phyloP scores from a whole-genome alignment of 2,888 invertebrate genomes.

The Margaritifera margaritifera region DNA sequence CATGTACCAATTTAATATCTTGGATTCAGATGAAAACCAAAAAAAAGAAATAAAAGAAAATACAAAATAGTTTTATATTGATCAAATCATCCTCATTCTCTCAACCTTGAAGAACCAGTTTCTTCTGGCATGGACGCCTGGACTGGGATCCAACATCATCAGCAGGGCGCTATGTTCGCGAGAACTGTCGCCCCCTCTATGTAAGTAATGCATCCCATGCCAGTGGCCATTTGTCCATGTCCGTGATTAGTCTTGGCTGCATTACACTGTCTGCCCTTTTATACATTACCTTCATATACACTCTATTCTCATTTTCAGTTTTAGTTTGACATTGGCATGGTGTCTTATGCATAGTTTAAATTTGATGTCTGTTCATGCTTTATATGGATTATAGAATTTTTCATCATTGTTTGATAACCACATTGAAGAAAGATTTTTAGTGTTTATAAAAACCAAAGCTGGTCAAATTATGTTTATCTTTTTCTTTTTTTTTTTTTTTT shows the following conservation, averaged over 20 bases:
- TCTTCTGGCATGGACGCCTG: constrained; percentile 97
- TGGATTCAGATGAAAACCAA: too few relatives aligned
- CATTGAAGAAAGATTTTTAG: too few relatives aligned
- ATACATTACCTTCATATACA: constrained; percentile 2
- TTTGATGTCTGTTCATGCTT: too few relatives aligned
- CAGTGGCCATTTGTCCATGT: background rate
- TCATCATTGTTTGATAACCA: too few relatives aligned
- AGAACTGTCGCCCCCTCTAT: constrained; percentile 96
- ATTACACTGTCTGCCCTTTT: background rate
- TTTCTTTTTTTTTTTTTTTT: too few relatives aligned
- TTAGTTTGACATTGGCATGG: too few relatives aligned
- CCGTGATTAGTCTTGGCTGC: background rate
- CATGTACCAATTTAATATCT: too few relatives aligned
- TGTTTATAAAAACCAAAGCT: too few relatives aligned
- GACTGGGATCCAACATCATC: constrained; percentile 99
- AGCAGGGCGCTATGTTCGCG: constrained; percentile 96
- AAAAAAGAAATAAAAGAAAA: too few relatives aligned
- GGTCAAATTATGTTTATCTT: too few relatives aligned
- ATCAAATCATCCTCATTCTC: constrained; percentile 20
- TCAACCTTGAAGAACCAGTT: constrained; percentile 73
- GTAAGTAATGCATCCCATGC: constrained; percentile 76
- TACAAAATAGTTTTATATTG: constrained; percentile 7
- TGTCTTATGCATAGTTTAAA: too few relatives aligned
- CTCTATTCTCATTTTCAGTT: background rate
- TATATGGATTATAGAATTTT: too few relatives aligned